Conservation (phyloP, 2,888 invertebrate species). For the Trissoscelio sp. region DNA sequence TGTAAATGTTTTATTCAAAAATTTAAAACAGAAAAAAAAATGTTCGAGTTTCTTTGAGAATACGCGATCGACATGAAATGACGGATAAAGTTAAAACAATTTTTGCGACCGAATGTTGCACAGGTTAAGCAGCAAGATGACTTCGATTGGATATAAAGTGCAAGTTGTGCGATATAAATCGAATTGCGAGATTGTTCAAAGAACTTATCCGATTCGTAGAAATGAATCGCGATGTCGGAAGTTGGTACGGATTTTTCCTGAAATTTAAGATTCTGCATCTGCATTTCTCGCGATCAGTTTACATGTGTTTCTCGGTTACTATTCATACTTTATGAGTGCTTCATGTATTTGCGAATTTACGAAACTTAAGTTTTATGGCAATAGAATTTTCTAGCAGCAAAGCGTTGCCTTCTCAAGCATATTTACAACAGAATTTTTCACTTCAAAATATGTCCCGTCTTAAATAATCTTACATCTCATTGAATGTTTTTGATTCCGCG, state of each 20-base stretch:
- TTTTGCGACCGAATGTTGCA: slow-evolving; percentile 3
- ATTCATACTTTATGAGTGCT: slow-evolving; percentile 59
- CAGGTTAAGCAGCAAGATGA: slow-evolving; percentile 2
- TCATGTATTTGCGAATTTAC: slow-evolving; percentile 61
- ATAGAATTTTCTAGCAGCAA: slow-evolving; percentile 44
- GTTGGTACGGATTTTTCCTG: slow-evolving; percentile 60
- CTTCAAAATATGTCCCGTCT: slow-evolving; percentile 29
- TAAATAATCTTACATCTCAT: slow-evolving; percentile 36
- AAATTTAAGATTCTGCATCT: slow-evolving; percentile 60
- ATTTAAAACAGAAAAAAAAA: too few species aligned
- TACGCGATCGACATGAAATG: slow-evolving; percentile 3
- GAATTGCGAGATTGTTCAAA: slow-evolving; percentile 52
- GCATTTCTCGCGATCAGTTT: slow-evolving; percentile 64
- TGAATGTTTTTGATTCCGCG: slow-evolving; percentile 31
- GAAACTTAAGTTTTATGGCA: slow-evolving; percentile 61
- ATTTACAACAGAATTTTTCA: slow-evolving; percentile 41
- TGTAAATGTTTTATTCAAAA: too few species aligned
- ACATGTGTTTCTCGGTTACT: slow-evolving; percentile 62
- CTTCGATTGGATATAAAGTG: slow-evolving; percentile 40
- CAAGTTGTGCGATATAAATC: slow-evolving; percentile 41
- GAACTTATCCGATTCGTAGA: slow-evolving; percentile 53
- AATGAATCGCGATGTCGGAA: slow-evolving; percentile 64
- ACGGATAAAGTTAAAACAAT: slow-evolving; percentile 17
- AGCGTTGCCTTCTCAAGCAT: slow-evolving; percentile 23
- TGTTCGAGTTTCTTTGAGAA: neutral